Conservation (phyloP, 1,140 invertebrate species). For the Eriosoma lanigerum region DNA sequence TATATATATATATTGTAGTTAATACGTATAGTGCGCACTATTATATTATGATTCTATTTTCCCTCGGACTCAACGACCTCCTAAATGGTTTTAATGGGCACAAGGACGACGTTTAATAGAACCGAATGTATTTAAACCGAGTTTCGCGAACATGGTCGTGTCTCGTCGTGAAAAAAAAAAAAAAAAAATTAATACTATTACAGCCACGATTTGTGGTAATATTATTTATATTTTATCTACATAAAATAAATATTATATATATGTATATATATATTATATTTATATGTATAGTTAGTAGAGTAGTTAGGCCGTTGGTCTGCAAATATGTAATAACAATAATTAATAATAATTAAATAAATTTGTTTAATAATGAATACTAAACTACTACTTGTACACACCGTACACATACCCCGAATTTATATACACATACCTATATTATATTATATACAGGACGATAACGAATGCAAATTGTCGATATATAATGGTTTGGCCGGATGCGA, state of each 20-base stretch:
- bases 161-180: background rate
- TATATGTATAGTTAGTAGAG: no score
- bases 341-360: no score
- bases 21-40: background rate
- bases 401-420: background rate
- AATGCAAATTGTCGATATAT: slow-evolving; percentile 37
- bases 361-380: no score
- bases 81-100: slow-evolving; percentile 30
- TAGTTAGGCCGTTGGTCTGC: no score
- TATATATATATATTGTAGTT: background rate
- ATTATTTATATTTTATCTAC: no score
- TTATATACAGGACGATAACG: background rate
- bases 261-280: background rate
- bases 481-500: background rate
- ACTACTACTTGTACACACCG: no score
- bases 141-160: background rate
- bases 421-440: no score
- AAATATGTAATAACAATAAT: background rate
- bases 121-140: background rate
- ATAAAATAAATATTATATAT: no score
- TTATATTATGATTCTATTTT: slow-evolving; percentile 17
- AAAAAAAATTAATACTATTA: no score
- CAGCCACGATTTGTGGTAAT: no score
- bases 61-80: slow-evolving; percentile 11
- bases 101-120: slow-evolving; percentile 35